Conservation (phyloP, 2,113 vertebrate species). For the Oreocharis arfaki region DNA sequence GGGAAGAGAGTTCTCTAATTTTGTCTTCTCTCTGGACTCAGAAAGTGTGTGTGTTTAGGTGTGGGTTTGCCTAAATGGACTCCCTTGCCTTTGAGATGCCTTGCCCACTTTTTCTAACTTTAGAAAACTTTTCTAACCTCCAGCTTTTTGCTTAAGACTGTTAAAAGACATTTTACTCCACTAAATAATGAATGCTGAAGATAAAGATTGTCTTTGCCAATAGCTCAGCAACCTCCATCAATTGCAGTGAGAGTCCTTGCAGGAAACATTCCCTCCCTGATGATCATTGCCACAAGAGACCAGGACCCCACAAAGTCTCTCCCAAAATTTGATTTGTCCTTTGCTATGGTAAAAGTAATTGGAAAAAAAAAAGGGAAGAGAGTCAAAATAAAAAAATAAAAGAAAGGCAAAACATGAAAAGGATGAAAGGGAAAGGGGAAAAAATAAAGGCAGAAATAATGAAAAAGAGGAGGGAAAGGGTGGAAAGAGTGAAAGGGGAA, state of each 20-base stretch:
- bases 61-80: not conserved
- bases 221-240: not conserved
- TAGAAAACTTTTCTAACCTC: not conserved
- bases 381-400: too few relatives aligned
- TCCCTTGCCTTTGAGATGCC: not conserved
- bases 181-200: not conserved
- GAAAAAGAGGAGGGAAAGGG: rapidly evolving
- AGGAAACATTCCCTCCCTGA: not conserved
- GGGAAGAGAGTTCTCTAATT: too few relatives aligned
- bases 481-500: rapidly evolving
- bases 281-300: not conserved
- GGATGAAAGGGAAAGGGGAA: rapidly evolving
- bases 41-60: not conserved
- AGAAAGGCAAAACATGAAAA: not conserved
- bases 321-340: not conserved
- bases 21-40: too few relatives aligned
- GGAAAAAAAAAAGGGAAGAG: rapidly evolving
- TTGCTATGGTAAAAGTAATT: not conserved
- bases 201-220: not conserved
- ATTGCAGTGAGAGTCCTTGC: not conserved
- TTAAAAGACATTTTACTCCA: not conserved
- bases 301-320: not conserved
- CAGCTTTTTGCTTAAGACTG: not conserved
- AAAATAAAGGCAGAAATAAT: not conserved
- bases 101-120: not conserved